Conservation (phyloP, 2,113 vertebrate species). For the Zapornia atra region DNA sequence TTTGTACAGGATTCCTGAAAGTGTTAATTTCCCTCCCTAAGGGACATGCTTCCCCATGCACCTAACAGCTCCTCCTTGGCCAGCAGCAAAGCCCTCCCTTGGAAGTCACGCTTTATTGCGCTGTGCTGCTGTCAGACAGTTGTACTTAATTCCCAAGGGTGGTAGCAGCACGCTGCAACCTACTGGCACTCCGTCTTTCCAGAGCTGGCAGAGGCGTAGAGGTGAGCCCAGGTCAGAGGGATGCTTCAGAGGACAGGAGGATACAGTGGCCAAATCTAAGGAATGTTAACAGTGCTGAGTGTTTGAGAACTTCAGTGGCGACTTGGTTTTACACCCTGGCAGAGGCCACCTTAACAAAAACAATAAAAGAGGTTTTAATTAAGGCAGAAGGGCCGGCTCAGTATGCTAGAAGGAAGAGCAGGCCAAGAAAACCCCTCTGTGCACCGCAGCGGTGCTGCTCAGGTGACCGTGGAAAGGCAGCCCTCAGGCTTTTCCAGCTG, state of each 20-base stretch:
- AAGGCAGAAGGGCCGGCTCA: background rate
- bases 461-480: rapidly evolving
- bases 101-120: background rate
- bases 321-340: slow-evolving; percentile 60
- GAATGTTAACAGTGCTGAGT: slow-evolving; percentile 35
- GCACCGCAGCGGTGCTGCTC: background rate
- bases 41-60: background rate
- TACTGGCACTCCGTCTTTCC: background rate
- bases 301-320: slow-evolving; percentile 36
- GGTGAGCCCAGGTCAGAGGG: slow-evolving; percentile 6
- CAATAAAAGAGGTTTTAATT: slow-evolving; percentile 55
- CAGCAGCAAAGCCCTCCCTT: background rate
- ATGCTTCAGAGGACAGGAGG: background rate
- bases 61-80: background rate
- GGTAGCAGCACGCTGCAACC: background rate
- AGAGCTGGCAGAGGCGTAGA: background rate
- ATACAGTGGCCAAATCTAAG: slow-evolving; percentile 39
- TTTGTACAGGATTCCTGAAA: slow-evolving; percentile 1
- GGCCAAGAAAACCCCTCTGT: background rate
- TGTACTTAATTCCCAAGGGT: background rate
- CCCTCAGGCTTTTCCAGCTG: background rate
- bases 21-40: background rate
- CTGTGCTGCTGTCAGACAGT: background rate
- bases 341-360: slow-evolving; percentile 69
- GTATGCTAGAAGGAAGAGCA: background rate